A percentile compares a stretch with the other conserved stretches of the same genome.
These are phyloP conservation scores for Karalla daura DNA, from an alignment of 2,797 vertebrate genomes.

Conservation along the genomic window DNA sequence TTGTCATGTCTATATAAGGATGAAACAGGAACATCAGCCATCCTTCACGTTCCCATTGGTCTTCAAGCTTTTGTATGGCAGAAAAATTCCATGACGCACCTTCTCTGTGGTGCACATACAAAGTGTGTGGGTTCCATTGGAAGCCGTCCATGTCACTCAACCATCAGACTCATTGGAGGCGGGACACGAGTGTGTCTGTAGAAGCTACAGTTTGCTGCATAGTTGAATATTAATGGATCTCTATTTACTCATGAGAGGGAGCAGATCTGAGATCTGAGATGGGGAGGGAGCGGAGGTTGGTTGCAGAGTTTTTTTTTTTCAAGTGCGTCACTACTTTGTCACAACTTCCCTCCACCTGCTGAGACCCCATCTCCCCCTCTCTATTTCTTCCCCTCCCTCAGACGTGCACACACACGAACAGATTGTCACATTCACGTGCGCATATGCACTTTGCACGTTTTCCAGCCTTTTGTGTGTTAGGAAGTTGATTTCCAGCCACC, in stretches of 20 bases:
- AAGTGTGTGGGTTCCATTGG: slow-evolving; percentile 69
- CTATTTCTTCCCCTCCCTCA: neutral
- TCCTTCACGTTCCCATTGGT: slow-evolving; percentile 64
- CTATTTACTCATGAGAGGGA: slow-evolving; percentile 54
- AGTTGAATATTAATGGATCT: slow-evolving; percentile 64
- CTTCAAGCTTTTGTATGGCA: slow-evolving; percentile 58
- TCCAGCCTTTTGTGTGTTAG: slow-evolving; percentile 9
- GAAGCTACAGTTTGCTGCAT: slow-evolving; percentile 38
- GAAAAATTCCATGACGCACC: slow-evolving; percentile 73
- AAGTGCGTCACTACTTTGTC: slow-evolving; percentile 74
- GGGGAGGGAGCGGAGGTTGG: slow-evolving; percentile 22
- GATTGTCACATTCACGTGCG: slow-evolving; percentile 36
- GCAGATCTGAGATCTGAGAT: slow-evolving; percentile 23
- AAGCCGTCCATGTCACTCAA: slow-evolving; percentile 64
- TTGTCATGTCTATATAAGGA: slow-evolving; percentile 76
- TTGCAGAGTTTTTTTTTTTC: slow-evolving; percentile 50
- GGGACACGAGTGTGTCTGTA: slow-evolving; percentile 16
- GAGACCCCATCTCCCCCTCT: slow-evolving; percentile 9
- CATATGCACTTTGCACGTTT: slow-evolving; percentile 44
- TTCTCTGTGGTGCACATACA: slow-evolving; percentile 30
- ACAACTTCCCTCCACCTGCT: slow-evolving; percentile 67
- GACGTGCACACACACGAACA: slow-evolving; percentile 2
- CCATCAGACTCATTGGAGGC: slow-evolving; percentile 49
- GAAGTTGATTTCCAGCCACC: slow-evolving; percentile 8
- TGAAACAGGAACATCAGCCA: slow-evolving; percentile 52